Percentiles rank a stretch among this genome's conserved stretches.
Evolutionary conservation across 2,797 vertebrate species (phyloP).

Genomic region (Gadopsis bispinosus): DNA sequence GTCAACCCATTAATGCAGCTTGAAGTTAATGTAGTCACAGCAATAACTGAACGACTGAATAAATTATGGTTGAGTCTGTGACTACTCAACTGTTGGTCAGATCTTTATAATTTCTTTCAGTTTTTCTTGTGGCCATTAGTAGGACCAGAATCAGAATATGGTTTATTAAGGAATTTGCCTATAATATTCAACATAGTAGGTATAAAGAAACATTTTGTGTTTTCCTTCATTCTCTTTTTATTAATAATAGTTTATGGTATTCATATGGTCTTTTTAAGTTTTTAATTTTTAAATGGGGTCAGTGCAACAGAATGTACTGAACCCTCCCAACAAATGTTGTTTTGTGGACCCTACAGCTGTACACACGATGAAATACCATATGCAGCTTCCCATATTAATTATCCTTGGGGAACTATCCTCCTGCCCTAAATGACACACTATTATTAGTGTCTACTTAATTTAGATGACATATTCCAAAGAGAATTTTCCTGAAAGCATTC

Average conservation of each 20-base stretch:
- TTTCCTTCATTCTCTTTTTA: background rate
- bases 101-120: too few relatives aligned
- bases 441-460: background rate
- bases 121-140: too few relatives aligned
- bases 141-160: too few relatives aligned
- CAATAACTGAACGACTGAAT: background rate
- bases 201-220: background rate
- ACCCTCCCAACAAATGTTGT: constrained; percentile 11
- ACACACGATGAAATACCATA: background rate
- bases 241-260: background rate
- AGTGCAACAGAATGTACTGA: background rate
- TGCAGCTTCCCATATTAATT: background rate
- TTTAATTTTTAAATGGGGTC: background rate
- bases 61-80: background rate
- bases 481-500: background rate
- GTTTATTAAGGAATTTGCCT: too few relatives aligned
- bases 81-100: too few relatives aligned
- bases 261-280: background rate
- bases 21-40: too few relatives aligned
- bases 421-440: background rate
- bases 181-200: too few relatives aligned
- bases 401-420: background rate
- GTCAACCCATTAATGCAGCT: background rate
- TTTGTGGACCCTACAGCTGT: background rate
- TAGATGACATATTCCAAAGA: background rate